Evolutionary conservation across 2,888 invertebrate genomes (phyloP).

Genomic region (Abrostola tripartita): DNA sequence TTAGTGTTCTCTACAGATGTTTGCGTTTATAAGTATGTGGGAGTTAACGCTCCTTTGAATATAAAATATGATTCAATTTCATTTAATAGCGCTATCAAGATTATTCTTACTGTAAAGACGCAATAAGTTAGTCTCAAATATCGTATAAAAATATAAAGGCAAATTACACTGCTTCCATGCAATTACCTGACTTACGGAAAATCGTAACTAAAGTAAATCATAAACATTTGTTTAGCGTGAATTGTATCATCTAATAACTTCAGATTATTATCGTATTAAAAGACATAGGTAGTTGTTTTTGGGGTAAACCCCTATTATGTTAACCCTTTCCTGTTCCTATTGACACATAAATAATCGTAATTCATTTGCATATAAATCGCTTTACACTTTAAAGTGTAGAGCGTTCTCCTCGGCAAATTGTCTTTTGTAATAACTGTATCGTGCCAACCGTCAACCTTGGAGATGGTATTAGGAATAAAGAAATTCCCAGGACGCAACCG

Average conservation of each 20-base stretch:
- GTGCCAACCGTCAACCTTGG: conserved; percentile 34
- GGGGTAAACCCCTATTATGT: background rate
- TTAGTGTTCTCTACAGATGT: too few species aligned
- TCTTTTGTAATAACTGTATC: conserved; percentile 39
- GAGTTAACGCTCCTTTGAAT: too few species aligned
- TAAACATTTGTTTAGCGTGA: background rate
- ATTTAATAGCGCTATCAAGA: too few species aligned
- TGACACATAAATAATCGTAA: conserved; percentile 15
- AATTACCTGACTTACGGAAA: too few species aligned
- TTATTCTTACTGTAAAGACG: too few species aligned
- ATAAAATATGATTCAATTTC: too few species aligned
- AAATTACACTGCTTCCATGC: too few species aligned
- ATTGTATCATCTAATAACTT: background rate
- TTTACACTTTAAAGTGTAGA: conserved; percentile 33
- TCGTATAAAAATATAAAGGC: too few species aligned
- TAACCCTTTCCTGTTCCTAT: conserved; percentile 9
- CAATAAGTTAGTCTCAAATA: too few species aligned
- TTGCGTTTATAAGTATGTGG: too few species aligned
- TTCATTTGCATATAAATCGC: conserved; percentile 44
- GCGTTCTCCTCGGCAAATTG: conserved; percentile 22
- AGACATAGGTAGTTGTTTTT: too few species aligned
- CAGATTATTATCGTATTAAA: too few species aligned
- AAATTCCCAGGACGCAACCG: conserved; percentile 51
- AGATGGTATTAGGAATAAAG: conserved; percentile 55
- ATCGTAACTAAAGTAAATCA: background rate